Evolutionary conservation across 1,140 invertebrate species (phyloP).

Genomic region (Papilio helenus): DNA sequence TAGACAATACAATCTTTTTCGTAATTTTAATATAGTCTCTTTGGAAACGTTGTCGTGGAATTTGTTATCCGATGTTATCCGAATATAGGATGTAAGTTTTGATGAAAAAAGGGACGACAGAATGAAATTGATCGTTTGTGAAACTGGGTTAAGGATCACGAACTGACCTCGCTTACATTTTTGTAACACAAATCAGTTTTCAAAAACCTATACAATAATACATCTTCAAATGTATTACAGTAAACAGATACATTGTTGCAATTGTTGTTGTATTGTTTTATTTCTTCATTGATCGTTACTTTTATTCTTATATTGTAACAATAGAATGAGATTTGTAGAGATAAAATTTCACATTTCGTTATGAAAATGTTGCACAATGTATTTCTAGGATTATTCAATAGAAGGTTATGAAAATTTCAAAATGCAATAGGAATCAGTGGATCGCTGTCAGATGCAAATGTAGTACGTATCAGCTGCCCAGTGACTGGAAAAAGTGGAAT

Average conservation of each 20-base stretch:
- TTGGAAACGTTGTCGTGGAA: neutral
- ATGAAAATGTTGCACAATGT: constrained; percentile 22
- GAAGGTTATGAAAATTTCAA: constrained; percentile 31
- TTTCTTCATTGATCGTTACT: neutral
- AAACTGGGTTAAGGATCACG: constrained; percentile 1
- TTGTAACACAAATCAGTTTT: neutral
- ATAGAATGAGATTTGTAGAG: neutral
- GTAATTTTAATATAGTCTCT: neutral
- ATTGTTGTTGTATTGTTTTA: too few species aligned
- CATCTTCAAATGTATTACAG: neutral
- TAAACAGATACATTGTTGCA: too few species aligned
- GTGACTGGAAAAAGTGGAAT: constrained; percentile 30
- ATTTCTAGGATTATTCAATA: constrained; percentile 27
- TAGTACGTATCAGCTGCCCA: constrained; percentile 13
- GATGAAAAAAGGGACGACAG: constrained; percentile 21
- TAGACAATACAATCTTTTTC: too few species aligned
- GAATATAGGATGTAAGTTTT: neutral
- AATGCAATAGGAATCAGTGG: constrained; percentile 28
- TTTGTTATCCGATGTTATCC: neutral
- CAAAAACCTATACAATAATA: neutral
- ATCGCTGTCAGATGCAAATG: constrained; percentile 32
- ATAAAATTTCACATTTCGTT: neutral
- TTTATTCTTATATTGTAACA: neutral
- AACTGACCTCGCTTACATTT: constrained; percentile 8
- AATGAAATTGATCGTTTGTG: constrained; percentile 27